These are phyloP conservation scores for Cyphomyrmex costatus DNA, from an alignment of 1,140 invertebrate genomes.

Conservation along the genomic window DNA sequence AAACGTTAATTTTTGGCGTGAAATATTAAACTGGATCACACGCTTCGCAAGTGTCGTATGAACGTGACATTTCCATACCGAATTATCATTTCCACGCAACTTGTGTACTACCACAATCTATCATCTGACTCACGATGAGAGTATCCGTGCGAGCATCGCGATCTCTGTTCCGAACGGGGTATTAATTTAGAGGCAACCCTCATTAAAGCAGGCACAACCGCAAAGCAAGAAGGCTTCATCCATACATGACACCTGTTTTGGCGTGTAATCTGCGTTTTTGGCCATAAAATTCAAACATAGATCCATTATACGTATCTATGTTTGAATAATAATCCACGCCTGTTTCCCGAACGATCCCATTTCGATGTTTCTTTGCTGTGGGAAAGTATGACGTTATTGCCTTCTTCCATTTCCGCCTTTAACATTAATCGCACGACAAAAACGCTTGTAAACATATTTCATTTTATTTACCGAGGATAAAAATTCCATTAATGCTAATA, in stretches of 20 bases:
- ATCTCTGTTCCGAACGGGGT: background rate
- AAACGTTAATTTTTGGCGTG: slow-evolving; percentile 33
- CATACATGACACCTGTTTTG: background rate
- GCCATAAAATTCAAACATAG: slow-evolving; percentile 9
- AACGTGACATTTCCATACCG: slow-evolving; percentile 5
- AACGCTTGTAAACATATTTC: slow-evolving; percentile 9
- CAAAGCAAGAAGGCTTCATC: background rate
- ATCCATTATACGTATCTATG: background rate
- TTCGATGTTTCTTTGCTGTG: background rate
- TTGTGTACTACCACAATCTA: background rate
- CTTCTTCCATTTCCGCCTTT: background rate
- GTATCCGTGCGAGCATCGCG: background rate
- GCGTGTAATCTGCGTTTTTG: slow-evolving; percentile 16
- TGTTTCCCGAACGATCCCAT: background rate
- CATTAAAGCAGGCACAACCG: background rate
- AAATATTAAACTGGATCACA: slow-evolving; percentile 8
- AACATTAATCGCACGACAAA: background rate
- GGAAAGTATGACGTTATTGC: background rate
- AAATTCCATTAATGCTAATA: slow-evolving; percentile 30
- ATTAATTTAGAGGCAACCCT: slow-evolving; percentile 21
- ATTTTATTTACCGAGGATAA: background rate
- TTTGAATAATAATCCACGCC: background rate
- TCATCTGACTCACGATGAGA: background rate
- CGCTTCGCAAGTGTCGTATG: background rate
- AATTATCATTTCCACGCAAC: background rate